Percentiles rank a stretch among this genome's conserved stretches.
Evolutionary conservation across 2,888 invertebrate species (phyloP).

Genomic region (Sminthurinus aureus): DNA sequence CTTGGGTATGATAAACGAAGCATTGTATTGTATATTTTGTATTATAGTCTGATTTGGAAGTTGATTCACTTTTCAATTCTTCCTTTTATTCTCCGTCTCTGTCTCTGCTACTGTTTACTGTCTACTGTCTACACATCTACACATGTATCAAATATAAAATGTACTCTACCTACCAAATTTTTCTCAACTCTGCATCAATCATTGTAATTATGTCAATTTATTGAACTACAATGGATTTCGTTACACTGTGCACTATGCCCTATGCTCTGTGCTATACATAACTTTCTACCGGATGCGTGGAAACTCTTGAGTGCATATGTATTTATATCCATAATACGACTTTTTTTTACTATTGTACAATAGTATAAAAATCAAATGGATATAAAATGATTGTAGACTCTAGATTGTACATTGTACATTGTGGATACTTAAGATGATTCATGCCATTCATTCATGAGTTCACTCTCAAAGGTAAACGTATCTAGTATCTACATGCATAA

Average conservation of each 20-base stretch:
- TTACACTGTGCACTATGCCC: neutral
- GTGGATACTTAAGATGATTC: no score
- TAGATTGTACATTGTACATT: no score
- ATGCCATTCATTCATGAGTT: no score
- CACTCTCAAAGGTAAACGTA: no score
- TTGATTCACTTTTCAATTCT: no score
- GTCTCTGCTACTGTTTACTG: neutral
- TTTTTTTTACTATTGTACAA: neutral
- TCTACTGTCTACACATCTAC: neutral
- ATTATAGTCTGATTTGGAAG: no score
- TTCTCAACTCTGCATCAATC: constrained; percentile 28
- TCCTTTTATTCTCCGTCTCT: neutral
- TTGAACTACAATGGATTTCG: constrained; percentile 30
- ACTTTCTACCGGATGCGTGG: constrained; percentile 40
- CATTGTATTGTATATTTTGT: no score
- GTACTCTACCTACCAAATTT: neutral
- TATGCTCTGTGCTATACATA: neutral
- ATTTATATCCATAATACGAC: neutral
- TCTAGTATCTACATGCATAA: no score
- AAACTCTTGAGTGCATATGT: neutral
- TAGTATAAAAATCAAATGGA: neutral
- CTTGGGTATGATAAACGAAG: neutral
- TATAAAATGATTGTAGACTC: neutral
- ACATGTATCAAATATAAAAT: no score
- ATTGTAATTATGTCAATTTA: constrained; percentile 39